These are phyloP conservation scores for Colaptes auratus DNA, from an alignment of 2,113 vertebrate species.

Conservation along the genomic window DNA sequence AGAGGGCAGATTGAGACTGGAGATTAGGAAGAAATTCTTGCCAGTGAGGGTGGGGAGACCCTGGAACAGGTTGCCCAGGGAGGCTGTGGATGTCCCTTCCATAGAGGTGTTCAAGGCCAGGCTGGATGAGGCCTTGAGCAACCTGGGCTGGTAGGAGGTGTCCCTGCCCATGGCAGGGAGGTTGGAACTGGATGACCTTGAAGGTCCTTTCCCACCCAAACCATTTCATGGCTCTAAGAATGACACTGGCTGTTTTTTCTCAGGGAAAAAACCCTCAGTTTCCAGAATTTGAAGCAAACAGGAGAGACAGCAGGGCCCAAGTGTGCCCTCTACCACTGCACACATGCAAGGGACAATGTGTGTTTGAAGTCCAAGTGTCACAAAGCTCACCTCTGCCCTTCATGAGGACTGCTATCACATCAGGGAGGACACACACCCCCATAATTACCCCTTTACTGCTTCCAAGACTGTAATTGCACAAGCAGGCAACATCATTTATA, in stretches of 20 bases:
- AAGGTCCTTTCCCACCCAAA: too few relatives aligned
- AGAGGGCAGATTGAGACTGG: too few relatives aligned
- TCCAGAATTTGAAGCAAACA: neutral
- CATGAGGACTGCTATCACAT: neutral
- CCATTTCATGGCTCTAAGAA: neutral
- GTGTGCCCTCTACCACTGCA: neutral
- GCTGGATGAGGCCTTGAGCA: too few relatives aligned
- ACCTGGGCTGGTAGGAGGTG: too few relatives aligned
- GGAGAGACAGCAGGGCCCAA: neutral
- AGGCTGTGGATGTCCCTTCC: too few relatives aligned
- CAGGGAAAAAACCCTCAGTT: neutral
- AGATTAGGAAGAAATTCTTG: too few relatives aligned
- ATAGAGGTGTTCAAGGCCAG: too few relatives aligned
- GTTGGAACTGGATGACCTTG: too few relatives aligned
- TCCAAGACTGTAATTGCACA: constrained; percentile 58
- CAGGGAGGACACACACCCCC: constrained; percentile 34
- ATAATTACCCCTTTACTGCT: constrained; percentile 35
- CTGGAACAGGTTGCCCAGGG: too few relatives aligned
- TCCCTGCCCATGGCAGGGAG: too few relatives aligned
- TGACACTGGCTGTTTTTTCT: neutral
- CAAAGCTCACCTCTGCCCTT: neutral
- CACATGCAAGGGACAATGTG: rapidly evolving
- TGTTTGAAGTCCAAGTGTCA: neutral
- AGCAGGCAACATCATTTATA: constrained; percentile 37
- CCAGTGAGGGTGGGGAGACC: too few relatives aligned